These are phyloP conservation scores for Nomada fabriciana DNA, from an alignment of 2,888 invertebrate genomes.

Conservation along the genomic window DNA sequence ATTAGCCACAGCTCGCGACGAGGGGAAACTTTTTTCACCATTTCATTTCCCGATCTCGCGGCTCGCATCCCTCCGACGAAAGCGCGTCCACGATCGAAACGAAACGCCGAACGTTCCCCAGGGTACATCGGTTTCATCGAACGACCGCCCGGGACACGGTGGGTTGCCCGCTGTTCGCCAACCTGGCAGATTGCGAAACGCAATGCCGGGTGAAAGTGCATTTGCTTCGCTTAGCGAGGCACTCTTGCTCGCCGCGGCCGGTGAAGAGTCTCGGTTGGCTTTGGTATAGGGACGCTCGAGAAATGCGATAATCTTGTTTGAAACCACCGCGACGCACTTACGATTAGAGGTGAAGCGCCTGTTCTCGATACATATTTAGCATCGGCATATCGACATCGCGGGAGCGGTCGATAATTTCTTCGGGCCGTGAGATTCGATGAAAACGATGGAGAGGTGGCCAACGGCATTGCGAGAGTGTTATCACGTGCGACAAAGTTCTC, in stretches of 20 bases:
- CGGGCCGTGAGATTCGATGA: too few relatives aligned
- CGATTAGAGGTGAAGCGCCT: too few relatives aligned
- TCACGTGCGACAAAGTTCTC: too few relatives aligned
- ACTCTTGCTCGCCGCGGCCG: constrained; percentile 48
- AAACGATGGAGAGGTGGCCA: too few relatives aligned
- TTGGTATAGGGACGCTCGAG: constrained; percentile 11
- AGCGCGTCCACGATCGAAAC: constrained; percentile 24
- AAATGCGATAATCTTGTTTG: constrained; percentile 1
- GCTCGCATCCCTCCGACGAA: neutral
- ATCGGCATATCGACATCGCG: too few relatives aligned
- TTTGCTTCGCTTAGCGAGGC: constrained; percentile 78
- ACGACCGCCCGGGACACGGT: constrained; percentile 30
- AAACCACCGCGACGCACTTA: too few relatives aligned
- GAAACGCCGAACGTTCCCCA: constrained; percentile 35
- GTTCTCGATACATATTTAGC: too few relatives aligned
- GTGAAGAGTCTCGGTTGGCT: constrained; percentile 62
- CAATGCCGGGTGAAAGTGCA: constrained; percentile 78
- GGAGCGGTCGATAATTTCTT: too few relatives aligned
- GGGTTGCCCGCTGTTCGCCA: constrained; percentile 5
- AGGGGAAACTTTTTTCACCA: neutral
- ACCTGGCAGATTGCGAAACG: constrained; percentile 71
- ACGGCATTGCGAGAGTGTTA: too few relatives aligned
- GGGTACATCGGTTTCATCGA: constrained; percentile 53
- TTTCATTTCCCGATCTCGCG: neutral
- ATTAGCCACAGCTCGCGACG: constrained; percentile 4